Conservation (phyloP, 2,888 invertebrate genomes). For the Hyles lineata region DNA sequence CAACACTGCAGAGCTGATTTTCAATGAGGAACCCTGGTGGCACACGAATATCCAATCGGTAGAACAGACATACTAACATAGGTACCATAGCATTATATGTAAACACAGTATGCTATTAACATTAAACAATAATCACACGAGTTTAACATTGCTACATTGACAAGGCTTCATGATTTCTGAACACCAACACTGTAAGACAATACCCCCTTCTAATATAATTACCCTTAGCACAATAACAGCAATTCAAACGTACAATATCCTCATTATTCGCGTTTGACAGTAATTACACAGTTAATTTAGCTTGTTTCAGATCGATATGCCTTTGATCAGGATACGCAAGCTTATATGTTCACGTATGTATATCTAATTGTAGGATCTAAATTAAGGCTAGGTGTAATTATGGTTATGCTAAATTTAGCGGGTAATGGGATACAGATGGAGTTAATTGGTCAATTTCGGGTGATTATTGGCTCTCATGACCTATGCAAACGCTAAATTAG, state of each 20-base stretch:
- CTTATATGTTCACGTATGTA: neutral
- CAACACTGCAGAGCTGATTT: too few relatives aligned
- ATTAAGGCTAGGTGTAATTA: constrained; percentile 10
- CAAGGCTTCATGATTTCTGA: neutral
- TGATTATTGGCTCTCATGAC: too few relatives aligned
- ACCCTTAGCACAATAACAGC: neutral
- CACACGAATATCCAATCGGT: too few relatives aligned
- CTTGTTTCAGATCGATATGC: neutral
- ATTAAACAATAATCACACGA: too few relatives aligned
- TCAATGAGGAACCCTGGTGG: too few relatives aligned
- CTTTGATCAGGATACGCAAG: constrained; percentile 11
- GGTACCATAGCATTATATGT: too few relatives aligned
- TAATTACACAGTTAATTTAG: constrained; percentile 12
- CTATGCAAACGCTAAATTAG: too few relatives aligned
- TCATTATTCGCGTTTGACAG: constrained; percentile 12
- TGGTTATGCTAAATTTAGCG: constrained; percentile 11
- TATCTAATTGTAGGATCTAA: neutral
- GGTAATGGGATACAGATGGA: neutral
- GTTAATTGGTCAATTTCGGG: too few relatives aligned
- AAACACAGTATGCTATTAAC: too few relatives aligned
- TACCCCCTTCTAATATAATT: neutral
- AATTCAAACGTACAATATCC: constrained; percentile 7
- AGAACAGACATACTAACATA: too few relatives aligned
- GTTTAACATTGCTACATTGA: neutral
- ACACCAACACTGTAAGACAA: neutral